Evolutionary conservation across 2,113 vertebrate species (phyloP), one percentile per base, ranked within the genome.

Genomic region (Cyphomyrus plagiostoma): DNA sequence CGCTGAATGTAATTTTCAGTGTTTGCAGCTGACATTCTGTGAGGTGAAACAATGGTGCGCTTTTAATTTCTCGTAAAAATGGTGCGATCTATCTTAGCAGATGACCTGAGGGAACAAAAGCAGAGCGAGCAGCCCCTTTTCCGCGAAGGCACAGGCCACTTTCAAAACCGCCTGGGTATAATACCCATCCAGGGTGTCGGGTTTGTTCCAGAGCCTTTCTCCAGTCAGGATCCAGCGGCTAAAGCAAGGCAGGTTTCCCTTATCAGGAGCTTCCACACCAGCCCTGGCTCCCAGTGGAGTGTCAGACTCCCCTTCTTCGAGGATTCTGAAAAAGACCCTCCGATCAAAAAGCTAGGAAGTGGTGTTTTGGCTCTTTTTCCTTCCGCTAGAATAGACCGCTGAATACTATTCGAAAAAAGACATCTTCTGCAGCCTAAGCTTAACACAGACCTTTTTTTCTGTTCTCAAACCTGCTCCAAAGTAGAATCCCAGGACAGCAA

Each of bases 241-340:
- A 15, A 35, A 80, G 74, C 30, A 35, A 80, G 45, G 45, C 82
- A 48, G 45, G 82, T 84, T 84, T 48, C 8, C 42, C 82, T 84
- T 84, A 84, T 84, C 82, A 46, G 82, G 23, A 84, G 35, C 48
- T 42, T 46, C 82, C 82, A 84, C 42, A 84, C 82, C 82, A 46
- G 82, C 82, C 19, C 17, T 3, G 6, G 42, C 45, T 84, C 45
- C 42, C 82, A 84, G 8, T 10, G 39, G 7, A 84, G 82, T 84
- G 39, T 84, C 45, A 84, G 42, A 19, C 35, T 80, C 35, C 35
- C 30, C 35, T 39, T 42, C 15, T 80, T 42, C 3, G 15, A 80
- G 74, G 74, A 80, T 80, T 80, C 35, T 42, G 30, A 42, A 80
- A 80, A 84, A 84, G 82, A 84, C 82, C 82, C 39, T 48, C 21